Percentiles rank a stretch among this genome's conserved stretches.
Conservation (phyloP, 2,113 vertebrate species). For the Echinops telfairi region DNA sequence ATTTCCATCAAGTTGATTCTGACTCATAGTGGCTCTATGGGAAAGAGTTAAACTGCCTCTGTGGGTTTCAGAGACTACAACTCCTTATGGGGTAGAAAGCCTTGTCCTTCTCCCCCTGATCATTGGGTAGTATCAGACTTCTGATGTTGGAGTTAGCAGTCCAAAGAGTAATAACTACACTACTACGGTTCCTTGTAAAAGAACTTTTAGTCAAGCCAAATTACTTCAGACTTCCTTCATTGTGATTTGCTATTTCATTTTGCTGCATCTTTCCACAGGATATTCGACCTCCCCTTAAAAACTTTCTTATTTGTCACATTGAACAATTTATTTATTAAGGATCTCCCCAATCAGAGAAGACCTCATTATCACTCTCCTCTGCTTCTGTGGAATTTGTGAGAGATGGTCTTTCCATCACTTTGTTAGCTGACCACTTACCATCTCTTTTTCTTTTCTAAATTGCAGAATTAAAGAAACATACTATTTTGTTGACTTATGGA, state of each 20-base stretch:
- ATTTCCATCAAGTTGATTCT: too few species aligned
- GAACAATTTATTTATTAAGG: conserved; percentile 8
- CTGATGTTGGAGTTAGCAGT: too few species aligned
- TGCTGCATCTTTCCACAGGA: neutral
- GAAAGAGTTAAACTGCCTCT: too few species aligned
- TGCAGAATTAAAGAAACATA: neutral
- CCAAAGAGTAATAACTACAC: too few species aligned
- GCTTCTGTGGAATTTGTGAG: neutral
- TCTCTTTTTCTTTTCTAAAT: neutral
- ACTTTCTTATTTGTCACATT: neutral
- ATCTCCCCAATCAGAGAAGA: neutral
- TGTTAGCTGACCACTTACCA: neutral
- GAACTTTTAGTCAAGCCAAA: neutral
- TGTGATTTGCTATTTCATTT: neutral
- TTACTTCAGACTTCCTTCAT: neutral
- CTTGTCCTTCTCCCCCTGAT: too few species aligned
- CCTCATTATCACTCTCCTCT: neutral
- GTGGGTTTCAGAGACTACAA: too few species aligned
- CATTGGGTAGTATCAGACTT: too few species aligned
- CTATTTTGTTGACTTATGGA: neutral
- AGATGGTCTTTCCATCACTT: neutral
- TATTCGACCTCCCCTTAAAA: neutral
- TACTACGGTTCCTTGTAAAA: neutral
- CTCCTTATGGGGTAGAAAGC: too few species aligned
- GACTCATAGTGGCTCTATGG: too few species aligned